Conservation (phyloP, 2,797 vertebrate species). For the Amphiprion clarkii region DNA sequence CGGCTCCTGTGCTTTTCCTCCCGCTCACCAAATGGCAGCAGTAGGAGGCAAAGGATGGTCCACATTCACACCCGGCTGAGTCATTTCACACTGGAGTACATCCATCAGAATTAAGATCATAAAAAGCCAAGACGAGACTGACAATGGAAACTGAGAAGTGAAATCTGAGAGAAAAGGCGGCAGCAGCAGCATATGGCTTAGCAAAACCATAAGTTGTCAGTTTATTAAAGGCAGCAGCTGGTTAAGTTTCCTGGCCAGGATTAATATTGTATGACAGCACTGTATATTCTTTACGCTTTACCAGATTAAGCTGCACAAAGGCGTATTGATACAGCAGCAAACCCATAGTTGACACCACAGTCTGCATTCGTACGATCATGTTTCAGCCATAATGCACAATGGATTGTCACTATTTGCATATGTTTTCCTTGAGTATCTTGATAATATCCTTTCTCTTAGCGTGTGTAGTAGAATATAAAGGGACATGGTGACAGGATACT, state of each 20-base stretch:
- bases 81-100: constrained; percentile 80
- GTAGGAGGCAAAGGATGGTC: constrained; percentile 73
- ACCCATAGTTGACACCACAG: constrained; percentile 60
- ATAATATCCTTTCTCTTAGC: constrained; percentile 25
- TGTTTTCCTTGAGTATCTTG: constrained; percentile 25
- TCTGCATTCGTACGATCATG: constrained; percentile 62
- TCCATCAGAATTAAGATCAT: constrained; percentile 81
- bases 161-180: constrained; percentile 72
- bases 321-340: constrained; percentile 62
- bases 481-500: constrained; percentile 23
- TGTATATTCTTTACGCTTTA: constrained; percentile 59
- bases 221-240: constrained; percentile 74
- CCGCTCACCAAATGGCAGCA: constrained; percentile 78
- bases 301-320: constrained; percentile 52
- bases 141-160: constrained; percentile 79
- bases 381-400: constrained; percentile 69
- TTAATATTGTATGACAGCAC: constrained; percentile 64
- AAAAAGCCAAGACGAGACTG: constrained; percentile 73
- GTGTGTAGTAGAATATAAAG: constrained; percentile 17
- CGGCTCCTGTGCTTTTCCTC: constrained; percentile 59
- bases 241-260: constrained; percentile 60
- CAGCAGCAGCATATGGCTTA: constrained; percentile 71
- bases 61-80: constrained; percentile 72
- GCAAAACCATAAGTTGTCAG: constrained; percentile 69
- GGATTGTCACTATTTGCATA: constrained; percentile 52